Evolutionary conservation across 1,140 invertebrate genomes (phyloP).

Genomic region (Prorops nasuta): DNA sequence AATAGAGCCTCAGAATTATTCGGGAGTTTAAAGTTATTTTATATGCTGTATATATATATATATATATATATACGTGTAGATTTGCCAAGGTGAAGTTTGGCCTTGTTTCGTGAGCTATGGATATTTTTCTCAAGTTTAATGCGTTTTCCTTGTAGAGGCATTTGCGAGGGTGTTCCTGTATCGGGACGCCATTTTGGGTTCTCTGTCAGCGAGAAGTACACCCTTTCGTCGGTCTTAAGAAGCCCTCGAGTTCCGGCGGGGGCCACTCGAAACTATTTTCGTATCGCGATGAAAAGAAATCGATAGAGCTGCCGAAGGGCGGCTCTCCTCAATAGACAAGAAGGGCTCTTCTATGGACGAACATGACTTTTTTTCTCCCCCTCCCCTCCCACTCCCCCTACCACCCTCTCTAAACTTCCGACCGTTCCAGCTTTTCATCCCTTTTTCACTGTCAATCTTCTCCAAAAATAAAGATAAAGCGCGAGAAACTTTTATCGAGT

Average conservation of each 20-base stretch:
- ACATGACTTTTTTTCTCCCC: conserved; percentile 5
- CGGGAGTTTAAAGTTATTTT: too few species aligned
- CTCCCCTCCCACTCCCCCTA: conserved; percentile 6
- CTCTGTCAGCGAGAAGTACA: conserved; percentile 34
- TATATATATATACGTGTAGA: too few species aligned
- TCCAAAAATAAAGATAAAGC: too few species aligned
- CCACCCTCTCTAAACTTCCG: conserved; percentile 30
- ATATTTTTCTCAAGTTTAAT: conserved; percentile 34
- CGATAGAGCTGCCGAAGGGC: conserved; percentile 36
- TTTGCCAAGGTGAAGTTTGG: too few species aligned
- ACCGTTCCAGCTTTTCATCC: too few species aligned
- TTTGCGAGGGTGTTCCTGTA: conserved; percentile 26
- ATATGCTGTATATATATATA: too few species aligned
- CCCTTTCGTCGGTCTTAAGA: conserved; percentile 36
- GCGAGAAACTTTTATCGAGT: too few species aligned
- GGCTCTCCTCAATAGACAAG: conserved; percentile 36
- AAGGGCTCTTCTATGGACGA: conserved; percentile 33
- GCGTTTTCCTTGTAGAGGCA: conserved; percentile 30
- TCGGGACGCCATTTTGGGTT: conserved; percentile 35
- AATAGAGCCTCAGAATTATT: too few species aligned
- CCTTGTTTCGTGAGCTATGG: too few species aligned
- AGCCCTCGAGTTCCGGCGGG: conserved; percentile 33
- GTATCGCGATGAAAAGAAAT: conserved; percentile 29
- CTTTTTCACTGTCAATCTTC: too few species aligned
- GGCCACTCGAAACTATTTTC: conserved; percentile 35